Evolutionary conservation across 2,888 invertebrate genomes (phyloP).

Genomic region (Catonia carolina): DNA sequence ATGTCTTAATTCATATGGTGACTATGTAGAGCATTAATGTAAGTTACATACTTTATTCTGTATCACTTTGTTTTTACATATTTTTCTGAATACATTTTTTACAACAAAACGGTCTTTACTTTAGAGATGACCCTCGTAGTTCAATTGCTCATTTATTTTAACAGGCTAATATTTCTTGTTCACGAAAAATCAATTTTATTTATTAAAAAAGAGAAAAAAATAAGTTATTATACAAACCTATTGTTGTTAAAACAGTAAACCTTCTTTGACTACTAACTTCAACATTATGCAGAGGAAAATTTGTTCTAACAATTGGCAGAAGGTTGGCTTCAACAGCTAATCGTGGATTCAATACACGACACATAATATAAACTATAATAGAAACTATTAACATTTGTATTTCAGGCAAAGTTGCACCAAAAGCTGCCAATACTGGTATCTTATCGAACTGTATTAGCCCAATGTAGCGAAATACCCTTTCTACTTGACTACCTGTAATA

Average conservation of each 20-base stretch:
- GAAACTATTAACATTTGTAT: conserved; percentile 53
- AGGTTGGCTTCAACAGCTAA: conserved; percentile 26
- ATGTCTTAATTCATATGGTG: no score
- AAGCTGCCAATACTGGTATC: conserved; percentile 54
- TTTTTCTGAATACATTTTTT: no score
- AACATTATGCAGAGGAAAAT: conserved; percentile 2
- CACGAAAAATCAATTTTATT: no score
- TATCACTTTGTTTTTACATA: no score
- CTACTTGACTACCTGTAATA: conserved; percentile 48
- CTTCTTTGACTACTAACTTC: conserved; percentile 26
- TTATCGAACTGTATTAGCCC: conserved; percentile 59
- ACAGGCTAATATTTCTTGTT: no score
- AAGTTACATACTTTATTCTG: no score
- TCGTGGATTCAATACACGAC: conserved; percentile 40
- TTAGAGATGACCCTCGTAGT: no score
- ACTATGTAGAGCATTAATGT: no score
- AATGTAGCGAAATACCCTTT: conserved; percentile 57
- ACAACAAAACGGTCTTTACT: no score
- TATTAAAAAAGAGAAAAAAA: no score
- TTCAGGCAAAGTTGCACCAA: conserved; percentile 73
- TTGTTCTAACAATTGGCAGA: conserved; percentile 27
- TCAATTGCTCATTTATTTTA: no score
- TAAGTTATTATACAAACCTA: conserved; percentile 39
- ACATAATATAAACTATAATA: conserved; percentile 46
- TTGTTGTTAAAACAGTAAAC: conserved; percentile 34